Evolutionary conservation across 2,888 invertebrate species (phyloP), one percentile per base, ranked within the genome.

Genomic region (Sympetrum striolatum): DNA sequence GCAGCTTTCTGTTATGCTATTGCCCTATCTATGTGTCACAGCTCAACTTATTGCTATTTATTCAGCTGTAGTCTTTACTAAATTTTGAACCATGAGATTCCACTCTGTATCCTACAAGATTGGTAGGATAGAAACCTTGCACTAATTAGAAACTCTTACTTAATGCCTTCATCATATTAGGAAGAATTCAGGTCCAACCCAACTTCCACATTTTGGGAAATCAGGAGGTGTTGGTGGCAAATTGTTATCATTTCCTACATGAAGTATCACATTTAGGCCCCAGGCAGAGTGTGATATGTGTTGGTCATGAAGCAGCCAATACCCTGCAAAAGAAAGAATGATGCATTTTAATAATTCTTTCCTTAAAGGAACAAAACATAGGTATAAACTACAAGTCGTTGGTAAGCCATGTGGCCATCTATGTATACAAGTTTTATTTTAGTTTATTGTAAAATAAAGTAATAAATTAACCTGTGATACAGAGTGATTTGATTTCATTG

Each of bases 281-380:
- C 96, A 95, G 0, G 97, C 96, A 96, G 97, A 96, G 92, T 96
- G 96, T 35, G 95, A 95, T 0, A 96, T 96, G 90, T 96, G 95
- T 93, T 97, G 97, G 92, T 97, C 97, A 92, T 97, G 96, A 93
- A 97, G 95, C 93, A 97, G 95, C 97, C 97, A 97, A 92, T 96
- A 97, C 22, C 97, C 97, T 96, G 92, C 81, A 93, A 92, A 53
- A 92, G 80, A 90, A 91, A 15, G 0, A 3, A 8, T 0, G 18
- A 18, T 18, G 4, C 18, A 53, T 53, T 53, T 53, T 14, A 15
- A 53, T 53, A 18, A 44, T 8, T 44, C 10, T 1, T 44, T 44
- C 10, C 0, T 10, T 6, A 44, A 44, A 3, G 10, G 44, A 44
- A 44, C 39, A 44, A 44, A 6, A 10, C 10, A 6, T 44, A 44